Evolutionary conservation across 1,140 invertebrate genomes (phyloP).

Genomic region (Caenorhabditis inopinata): DNA sequence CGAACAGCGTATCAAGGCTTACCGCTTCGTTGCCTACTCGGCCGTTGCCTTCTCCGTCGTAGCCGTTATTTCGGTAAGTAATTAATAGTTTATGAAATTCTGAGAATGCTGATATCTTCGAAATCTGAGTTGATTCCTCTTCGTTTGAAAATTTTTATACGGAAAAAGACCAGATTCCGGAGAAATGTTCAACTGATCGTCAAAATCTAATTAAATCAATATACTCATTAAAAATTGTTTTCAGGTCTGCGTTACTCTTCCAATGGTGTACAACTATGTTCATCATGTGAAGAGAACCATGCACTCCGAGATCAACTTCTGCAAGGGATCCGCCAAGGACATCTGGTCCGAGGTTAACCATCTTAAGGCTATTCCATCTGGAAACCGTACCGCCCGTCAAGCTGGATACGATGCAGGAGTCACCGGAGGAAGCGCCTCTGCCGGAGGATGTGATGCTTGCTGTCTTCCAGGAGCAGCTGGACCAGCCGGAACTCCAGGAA

Average conservation of each 20-base stretch:
- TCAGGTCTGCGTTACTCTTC: conserved; percentile 38
- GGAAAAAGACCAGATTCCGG: too few species aligned
- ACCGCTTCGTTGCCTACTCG: conserved; percentile 44
- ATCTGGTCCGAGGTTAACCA: conserved; percentile 52
- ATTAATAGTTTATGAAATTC: not conserved
- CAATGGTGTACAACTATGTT: conserved; percentile 48
- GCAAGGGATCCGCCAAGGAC: conserved; percentile 49
- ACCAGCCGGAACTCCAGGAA: conserved; percentile 50
- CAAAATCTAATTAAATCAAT: too few species aligned
- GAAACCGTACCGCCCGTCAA: conserved; percentile 51
- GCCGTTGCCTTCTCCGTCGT: conserved; percentile 45
- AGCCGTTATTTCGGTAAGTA: conserved; percentile 39
- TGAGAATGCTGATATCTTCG: too few species aligned
- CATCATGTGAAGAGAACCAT: not conserved
- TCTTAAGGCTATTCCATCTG: conserved; percentile 43
- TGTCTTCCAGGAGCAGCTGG: conserved; percentile 49
- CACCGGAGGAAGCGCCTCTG: conserved; percentile 27
- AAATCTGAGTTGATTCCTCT: not conserved
- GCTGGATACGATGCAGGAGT: conserved; percentile 51
- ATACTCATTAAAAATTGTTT: not conserved
- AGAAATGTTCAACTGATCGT: too few species aligned
- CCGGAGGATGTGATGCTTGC: conserved; percentile 47
- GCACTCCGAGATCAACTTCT: not conserved
- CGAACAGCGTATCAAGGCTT: conserved; percentile 31
- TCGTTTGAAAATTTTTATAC: not conserved